Evolutionary conservation across 2,888 invertebrate genomes (phyloP).

Genomic region (Anarsia innoxiella): DNA sequence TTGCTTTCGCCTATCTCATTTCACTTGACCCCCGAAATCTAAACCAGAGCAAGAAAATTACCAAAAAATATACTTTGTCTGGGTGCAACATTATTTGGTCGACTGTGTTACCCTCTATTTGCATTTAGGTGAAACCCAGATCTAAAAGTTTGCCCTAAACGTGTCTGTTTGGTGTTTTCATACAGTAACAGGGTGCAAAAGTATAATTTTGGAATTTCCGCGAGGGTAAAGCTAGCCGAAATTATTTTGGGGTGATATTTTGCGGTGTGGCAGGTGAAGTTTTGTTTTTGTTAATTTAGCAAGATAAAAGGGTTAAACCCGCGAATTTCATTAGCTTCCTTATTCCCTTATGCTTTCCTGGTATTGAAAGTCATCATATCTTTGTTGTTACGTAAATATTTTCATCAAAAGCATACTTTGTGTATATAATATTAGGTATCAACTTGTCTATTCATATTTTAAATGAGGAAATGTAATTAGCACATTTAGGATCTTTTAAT

Average conservation of each 20-base stretch:
- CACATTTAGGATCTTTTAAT: too few relatives aligned
- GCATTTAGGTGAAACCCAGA: slow-evolving; percentile 55
- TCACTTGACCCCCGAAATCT: slow-evolving; percentile 22
- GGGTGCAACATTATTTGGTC: slow-evolving; percentile 29
- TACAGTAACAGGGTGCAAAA: slow-evolving; percentile 36
- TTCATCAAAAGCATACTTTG: too few relatives aligned
- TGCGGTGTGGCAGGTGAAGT: background rate
- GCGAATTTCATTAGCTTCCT: too few relatives aligned
- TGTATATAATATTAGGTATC: too few relatives aligned
- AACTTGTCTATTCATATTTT: too few relatives aligned
- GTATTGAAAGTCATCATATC: too few relatives aligned
- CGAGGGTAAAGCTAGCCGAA: slow-evolving; percentile 7
- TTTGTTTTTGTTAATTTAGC: background rate
- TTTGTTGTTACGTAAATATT: too few relatives aligned
- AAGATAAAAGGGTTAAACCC: background rate
- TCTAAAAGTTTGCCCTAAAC: slow-evolving; percentile 58
- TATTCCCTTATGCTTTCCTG: too few relatives aligned
- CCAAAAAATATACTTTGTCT: slow-evolving; percentile 19
- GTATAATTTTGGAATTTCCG: slow-evolving; percentile 19
- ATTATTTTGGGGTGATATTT: background rate
- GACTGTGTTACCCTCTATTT: slow-evolving; percentile 39
- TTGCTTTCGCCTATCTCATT: slow-evolving; percentile 40
- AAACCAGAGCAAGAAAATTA: background rate
- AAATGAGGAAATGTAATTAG: too few relatives aligned
- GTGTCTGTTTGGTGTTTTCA: slow-evolving; percentile 35